These are phyloP conservation scores for Ceratina australensis DNA, from an alignment of 1,140 invertebrate genomes.

Conservation along the genomic window DNA sequence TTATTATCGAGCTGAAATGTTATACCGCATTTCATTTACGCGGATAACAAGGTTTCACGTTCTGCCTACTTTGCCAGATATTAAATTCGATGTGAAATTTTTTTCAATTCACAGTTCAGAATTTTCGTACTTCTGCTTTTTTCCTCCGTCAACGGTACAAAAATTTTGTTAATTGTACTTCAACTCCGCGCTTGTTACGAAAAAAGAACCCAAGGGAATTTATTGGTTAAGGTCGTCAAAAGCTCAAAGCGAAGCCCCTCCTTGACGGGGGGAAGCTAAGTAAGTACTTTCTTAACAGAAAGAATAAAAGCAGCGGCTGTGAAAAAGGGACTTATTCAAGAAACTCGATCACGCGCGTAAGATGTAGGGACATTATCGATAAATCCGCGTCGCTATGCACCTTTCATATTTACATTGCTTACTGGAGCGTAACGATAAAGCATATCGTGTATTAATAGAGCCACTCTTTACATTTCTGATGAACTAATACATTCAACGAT, in stretches of 20 bases:
- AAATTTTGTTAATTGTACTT: no score
- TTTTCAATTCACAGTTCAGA: no score
- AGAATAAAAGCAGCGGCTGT: neutral
- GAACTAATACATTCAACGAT: neutral
- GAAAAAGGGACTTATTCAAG: constrained; percentile 17
- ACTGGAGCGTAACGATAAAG: constrained; percentile 15
- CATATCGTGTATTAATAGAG: constrained; percentile 34
- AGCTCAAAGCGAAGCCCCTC: neutral
- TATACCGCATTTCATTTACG: neutral
- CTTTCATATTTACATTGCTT: constrained; percentile 24
- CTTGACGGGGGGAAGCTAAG: neutral
- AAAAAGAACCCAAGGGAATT: neutral
- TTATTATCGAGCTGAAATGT: neutral
- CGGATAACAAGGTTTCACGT: neutral
- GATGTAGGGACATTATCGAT: constrained; percentile 28
- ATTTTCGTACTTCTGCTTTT: no score
- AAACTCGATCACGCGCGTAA: constrained; percentile 10
- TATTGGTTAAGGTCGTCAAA: neutral
- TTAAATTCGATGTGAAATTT: neutral
- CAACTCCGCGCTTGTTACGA: no score
- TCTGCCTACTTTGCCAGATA: neutral
- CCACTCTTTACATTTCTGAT: neutral
- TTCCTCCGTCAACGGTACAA: no score
- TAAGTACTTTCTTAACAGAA: neutral
- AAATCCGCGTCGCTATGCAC: neutral